A percentile compares a stretch with the other conserved stretches of the same genome.
These are phyloP conservation scores for Zoroaster sp. DNA, from an alignment of 53 echinoderm and acorn worm genomes.

Conservation along the genomic window DNA sequence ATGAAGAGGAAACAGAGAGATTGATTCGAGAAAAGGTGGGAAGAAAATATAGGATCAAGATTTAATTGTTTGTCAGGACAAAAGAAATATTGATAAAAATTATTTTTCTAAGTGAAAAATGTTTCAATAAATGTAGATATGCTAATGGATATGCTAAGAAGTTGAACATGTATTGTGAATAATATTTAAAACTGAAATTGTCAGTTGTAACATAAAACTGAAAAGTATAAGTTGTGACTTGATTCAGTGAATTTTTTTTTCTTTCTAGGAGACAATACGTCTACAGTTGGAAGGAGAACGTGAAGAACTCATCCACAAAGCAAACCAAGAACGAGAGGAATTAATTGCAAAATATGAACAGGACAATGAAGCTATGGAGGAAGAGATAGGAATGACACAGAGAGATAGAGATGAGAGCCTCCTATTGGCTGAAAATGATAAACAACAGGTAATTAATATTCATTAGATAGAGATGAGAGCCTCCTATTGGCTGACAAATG, in stretches of 20 bases:
- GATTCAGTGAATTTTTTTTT: no score
- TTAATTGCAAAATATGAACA: conserved; percentile 52
- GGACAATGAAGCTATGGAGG: conserved; percentile 81
- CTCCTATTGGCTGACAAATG: conserved; percentile 82
- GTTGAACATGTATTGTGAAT: not conserved
- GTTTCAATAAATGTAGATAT: no score
- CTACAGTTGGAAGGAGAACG: conserved; percentile 83
- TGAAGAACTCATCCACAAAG: conserved; percentile 69
- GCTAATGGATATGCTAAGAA: no score
- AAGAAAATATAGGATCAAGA: not conserved
- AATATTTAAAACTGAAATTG: not conserved
- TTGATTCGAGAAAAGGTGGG: conserved; percentile 85
- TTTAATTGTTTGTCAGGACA: no score
- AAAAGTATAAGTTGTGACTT: no score
- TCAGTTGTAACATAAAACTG: no score
- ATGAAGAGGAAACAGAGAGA: conserved; percentile 95
- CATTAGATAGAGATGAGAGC: conserved; percentile 57
- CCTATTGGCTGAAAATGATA: conserved; percentile 95
- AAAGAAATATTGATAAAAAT: no score
- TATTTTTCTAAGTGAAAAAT: no score
- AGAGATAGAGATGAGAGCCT: conserved; percentile 94
- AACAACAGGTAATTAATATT: conserved; percentile 85
- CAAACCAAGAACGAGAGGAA: conserved; percentile 84
- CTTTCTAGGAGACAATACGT: conserved; percentile 77
- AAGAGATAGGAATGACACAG: conserved; percentile 77